Evolutionary conservation across 2,888 invertebrate genomes (phyloP).

Genomic region (Tetramorium bicarinatum): DNA sequence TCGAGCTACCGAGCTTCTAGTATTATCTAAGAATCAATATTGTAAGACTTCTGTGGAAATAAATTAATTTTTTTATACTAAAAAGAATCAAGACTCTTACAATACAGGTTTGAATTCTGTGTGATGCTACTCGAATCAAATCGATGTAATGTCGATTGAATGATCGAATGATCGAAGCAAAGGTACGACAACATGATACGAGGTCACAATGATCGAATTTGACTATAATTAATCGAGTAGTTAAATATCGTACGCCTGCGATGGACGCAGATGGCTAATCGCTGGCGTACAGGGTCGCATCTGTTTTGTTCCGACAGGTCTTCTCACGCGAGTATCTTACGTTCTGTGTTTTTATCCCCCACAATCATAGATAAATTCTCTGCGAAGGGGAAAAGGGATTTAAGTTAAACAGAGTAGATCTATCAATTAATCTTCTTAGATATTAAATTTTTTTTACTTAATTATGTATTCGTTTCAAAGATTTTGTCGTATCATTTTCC

Average conservation of each 20-base stretch:
- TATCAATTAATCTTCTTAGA: neutral
- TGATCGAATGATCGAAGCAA: too few species aligned
- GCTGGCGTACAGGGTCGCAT: neutral
- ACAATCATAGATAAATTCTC: neutral
- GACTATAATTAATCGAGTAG: constrained; percentile 2
- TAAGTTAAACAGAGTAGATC: neutral
- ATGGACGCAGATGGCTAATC: constrained; percentile 54
- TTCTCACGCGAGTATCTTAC: neutral
- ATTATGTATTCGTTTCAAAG: neutral
- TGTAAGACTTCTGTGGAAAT: too few species aligned
- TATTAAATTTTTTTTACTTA: neutral
- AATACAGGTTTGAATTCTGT: constrained; percentile 49
- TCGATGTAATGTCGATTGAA: constrained; percentile 53
- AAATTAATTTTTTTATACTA: too few species aligned
- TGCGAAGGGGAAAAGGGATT: neutral
- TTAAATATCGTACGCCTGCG: constrained; percentile 46
- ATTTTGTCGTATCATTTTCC: neutral
- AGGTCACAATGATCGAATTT: constrained; percentile 3
- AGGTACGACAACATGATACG: constrained; percentile 47
- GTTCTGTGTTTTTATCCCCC: neutral
- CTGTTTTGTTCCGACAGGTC: neutral
- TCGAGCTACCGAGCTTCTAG: too few species aligned
- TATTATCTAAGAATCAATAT: too few species aligned
- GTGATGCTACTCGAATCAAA: constrained; percentile 42
- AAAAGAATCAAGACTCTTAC: too few species aligned